Conservation (phyloP, 2,797 vertebrate species). For the Lycodopsis pacificus region DNA sequence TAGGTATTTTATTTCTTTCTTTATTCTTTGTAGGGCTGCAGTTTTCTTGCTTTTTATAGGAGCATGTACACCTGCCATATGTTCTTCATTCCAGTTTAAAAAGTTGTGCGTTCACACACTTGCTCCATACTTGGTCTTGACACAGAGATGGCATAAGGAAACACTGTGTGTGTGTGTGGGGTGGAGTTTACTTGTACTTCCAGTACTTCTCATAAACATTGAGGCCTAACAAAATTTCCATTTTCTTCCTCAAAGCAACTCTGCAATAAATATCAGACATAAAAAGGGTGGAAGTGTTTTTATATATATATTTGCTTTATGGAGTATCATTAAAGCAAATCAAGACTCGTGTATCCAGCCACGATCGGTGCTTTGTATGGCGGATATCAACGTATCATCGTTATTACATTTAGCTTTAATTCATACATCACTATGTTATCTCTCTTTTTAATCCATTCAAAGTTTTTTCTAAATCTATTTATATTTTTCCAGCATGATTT, state of each 20-base stretch:
- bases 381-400: neutral
- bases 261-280: neutral
- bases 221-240: neutral
- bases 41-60: neutral
- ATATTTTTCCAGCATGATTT: neutral
- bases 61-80: neutral
- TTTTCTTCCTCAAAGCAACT: neutral
- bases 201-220: neutral
- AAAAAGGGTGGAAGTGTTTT: neutral
- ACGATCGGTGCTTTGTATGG: neutral
- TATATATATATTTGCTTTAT: neutral
- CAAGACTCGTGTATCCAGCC: neutral
- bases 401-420: neutral
- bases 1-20: neutral
- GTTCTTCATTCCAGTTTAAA: neutral
- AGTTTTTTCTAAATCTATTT: neutral
- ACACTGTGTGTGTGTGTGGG: conserved; percentile 3
- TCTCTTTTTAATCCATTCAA: neutral
- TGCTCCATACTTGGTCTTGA: neutral
- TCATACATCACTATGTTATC: neutral
- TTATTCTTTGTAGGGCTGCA: neutral
- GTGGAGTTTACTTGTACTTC: neutral
- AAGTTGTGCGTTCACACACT: neutral
- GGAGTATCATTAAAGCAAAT: neutral
- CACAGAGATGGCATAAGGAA: conserved; percentile 3